Conservation (phyloP, 1,140 invertebrate species). For the Caenorhabditis inopinata region DNA sequence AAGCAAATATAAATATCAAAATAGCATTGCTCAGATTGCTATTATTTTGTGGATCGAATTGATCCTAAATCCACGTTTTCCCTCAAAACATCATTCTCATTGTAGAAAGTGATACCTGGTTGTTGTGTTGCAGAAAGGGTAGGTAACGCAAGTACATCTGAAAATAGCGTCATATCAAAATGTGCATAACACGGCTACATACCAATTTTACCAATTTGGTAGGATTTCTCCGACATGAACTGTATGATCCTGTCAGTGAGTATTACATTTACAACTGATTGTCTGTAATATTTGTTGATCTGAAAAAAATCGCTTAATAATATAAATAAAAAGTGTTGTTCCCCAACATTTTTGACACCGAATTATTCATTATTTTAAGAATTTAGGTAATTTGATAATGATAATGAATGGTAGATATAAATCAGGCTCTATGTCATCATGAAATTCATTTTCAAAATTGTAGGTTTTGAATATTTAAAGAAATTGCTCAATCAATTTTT, state of each 20-base stretch:
- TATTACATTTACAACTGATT: not conserved
- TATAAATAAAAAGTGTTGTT: too few relatives aligned
- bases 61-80: not conserved
- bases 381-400: too few relatives aligned
- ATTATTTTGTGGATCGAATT: not conserved
- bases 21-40: not conserved
- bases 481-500: too few relatives aligned
- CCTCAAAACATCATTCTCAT: not conserved
- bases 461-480: too few relatives aligned
- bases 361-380: too few relatives aligned
- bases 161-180: not conserved
- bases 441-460: too few relatives aligned
- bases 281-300: constrained; percentile 13
- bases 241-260: not conserved
- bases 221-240: not conserved
- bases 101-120: constrained; percentile 6
- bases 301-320: not conserved
- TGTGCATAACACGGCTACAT: not conserved
- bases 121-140: not conserved
- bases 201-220: constrained; percentile 9
- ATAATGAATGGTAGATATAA: too few relatives aligned
- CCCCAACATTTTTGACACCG: too few relatives aligned
- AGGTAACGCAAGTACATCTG: not conserved
- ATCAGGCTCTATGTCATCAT: too few relatives aligned
- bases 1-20: not conserved